Evolutionary conservation across 2,797 vertebrate genomes (phyloP), one percentile per base, ranked within the genome.

Genomic region (Cetoscarus ocellatus): DNA sequence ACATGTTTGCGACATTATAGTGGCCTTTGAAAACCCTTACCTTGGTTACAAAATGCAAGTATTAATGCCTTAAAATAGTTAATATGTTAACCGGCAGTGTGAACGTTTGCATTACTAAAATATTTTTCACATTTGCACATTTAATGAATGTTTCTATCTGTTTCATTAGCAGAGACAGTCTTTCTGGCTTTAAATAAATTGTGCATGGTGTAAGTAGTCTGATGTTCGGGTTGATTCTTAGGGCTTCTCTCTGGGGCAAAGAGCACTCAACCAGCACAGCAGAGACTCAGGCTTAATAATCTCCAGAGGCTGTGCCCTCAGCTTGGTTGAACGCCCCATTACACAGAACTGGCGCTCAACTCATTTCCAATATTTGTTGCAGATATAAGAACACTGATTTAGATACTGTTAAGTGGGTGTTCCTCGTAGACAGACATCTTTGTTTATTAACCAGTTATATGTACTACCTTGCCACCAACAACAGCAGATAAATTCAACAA

Each of bases 261-360:
- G 13, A 56, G 10, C 56, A 35, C 44, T 42, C 17, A 40, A 42
- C 50, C 15, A 18, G 39, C 9, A 27, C 49, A 43, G 47, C 42
- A 58, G 39, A 69, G 35, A 52, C 40, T 38, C 11, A 49, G 53
- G 34, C 49, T 67, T 73, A 67, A 51, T 51, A 51, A 73, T 61
- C 66, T 65, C 39, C 35, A 27, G 50, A 70, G 72, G 70, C 38
- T 51, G 39, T 10, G 36, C 49, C 44, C 62, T 55, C 14, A 53
- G 59, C 62, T 53, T 39, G 70, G 39, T 39, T 34, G 13, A 14
- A 39, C 34, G 7, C 47, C 71, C 52, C 40, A 59, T 75, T 51
- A 59, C 45, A 58, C 69, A 19, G 48, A 38, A 56, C 48, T 19
- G 27, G 27, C 47, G 55, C 61, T 44, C 13, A 59, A 51, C 43